Evolutionary conservation across 2,113 vertebrate genomes (phyloP), one percentile per base, ranked within the genome.

Genomic region (Ceyx margarethae): DNA sequence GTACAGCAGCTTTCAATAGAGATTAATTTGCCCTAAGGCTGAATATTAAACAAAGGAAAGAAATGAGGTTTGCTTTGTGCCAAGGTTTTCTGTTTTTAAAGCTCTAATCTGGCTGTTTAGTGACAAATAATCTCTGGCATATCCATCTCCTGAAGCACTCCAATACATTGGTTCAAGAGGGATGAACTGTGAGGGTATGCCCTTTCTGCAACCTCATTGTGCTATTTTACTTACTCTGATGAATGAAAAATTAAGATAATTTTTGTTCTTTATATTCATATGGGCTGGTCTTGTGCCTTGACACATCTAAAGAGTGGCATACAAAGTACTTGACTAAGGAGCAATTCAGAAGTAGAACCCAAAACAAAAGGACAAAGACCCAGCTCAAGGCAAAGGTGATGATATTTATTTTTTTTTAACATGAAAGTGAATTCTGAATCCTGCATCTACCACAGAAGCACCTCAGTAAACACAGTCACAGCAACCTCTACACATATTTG

Each of bases 21-120:
- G 58, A 95, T 72, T 68, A 86, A 85, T 93, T 91, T 93, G 31
- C 81, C 77, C 64, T 86, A 56, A 84, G 71, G 37, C 28, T 79
- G 74, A 86, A 77, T 61, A 61, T 8, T n/a, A 73, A 80, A 48
- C 3, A 3, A 84, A 40, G 11, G 21, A 79, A 94, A 69, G 42
- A 85, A 92, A 87, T 10, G 0, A 77, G 31, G n/a, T 33, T 74
- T 50, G 11, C 29, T 60, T 40, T 6, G 19, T 78, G 75, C 58
- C 64, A 83, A 81, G 33, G 56, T 85, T 37, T 92, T 87, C 21
- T 17, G 7, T 65, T 81, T 85, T 77, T 66, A 76, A 73, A 74
- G 16, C 40, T 69, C 33, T 81, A 20, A 6, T 64, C 57, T 37
- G n/a, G 29, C 28, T 87, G 42, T 82, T 60, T 28, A 77, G 50